Conservation (phyloP, 2,888 invertebrate genomes). For the Drosophila cognata region DNA sequence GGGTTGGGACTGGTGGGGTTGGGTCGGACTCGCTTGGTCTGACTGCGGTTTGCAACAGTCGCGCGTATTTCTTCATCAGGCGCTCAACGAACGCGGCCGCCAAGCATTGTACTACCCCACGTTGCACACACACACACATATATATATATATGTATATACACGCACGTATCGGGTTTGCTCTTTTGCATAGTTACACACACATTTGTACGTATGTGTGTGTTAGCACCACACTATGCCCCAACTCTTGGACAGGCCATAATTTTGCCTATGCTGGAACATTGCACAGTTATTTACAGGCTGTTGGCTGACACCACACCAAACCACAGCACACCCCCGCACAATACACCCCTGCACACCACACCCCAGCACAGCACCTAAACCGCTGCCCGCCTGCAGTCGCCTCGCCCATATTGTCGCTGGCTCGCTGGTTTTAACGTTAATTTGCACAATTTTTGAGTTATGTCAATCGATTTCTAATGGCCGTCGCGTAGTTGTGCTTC, state of each 20-base stretch:
- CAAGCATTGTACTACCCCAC: conserved; percentile 51
- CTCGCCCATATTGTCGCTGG: conserved; percentile 69
- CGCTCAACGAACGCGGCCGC: conserved; percentile 59
- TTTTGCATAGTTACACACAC: conserved; percentile 30
- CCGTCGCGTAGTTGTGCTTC: conserved; percentile 44
- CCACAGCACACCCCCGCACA: too few species aligned
- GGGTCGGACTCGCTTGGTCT: conserved; percentile 26
- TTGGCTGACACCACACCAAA: conserved; percentile 16
- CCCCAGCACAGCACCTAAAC: not conserved
- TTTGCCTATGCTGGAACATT: conserved; percentile 46
- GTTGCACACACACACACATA: conserved; percentile 15
- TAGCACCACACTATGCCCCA: conserved; percentile 1
- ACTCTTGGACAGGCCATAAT: conserved; percentile 52
- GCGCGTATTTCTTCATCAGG: conserved; percentile 70
- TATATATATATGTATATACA: not conserved
- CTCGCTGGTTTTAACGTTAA: conserved; percentile 78
- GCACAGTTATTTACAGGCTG: conserved; percentile 63
- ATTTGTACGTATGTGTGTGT: conserved; percentile 27
- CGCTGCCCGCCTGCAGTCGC: conserved; percentile 11
- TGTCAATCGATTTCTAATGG: conserved; percentile 82
- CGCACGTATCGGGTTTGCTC: not conserved
- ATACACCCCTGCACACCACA: too few species aligned
- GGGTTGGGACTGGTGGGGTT: not conserved
- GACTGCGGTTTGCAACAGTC: conserved; percentile 71
- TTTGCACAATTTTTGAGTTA: conserved; percentile 82